Base-by-base conservation (phyloP, 2,797 vertebrate species). In the Aplochiton taeniatus region DNA sequence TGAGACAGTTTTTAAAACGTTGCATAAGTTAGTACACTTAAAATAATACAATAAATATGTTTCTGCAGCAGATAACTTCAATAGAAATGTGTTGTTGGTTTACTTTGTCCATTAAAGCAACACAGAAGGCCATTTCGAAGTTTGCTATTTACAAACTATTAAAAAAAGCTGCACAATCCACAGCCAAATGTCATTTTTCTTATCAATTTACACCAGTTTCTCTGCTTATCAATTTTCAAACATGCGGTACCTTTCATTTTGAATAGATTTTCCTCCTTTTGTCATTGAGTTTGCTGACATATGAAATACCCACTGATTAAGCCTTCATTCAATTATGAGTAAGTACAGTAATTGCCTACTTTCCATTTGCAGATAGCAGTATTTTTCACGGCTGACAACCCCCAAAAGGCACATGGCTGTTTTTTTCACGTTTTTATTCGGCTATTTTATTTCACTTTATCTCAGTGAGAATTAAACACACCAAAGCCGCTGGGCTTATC, bases 331-430 rank as follows among this genome's bases (percentile, higher is more conserved):
- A 70, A 63, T 70, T 54, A 64, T 58, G 57, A 59, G 61, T 60
- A 60, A 63, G 55, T 64, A 44, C 14, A 77, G 70, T 88, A 84
- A 87, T 88, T 87, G 73, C 75, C 43, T 69, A 20, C 73, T 74
- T 76, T 81, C 61, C 65, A 68, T 82, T 85, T 85, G 70, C 61
- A 85, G 82, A 85, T 76, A 73, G 76, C 44, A 65, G 69, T 74
- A 65, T 83, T 83, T 85, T 82, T 79, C 45, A 65, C 74, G 61
- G 75, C 76, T 82, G 83, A 82, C 78, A 81, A 70, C 58, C 87
- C 83, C 79, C 82, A 68, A 63, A 79, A 78, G 87, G 80, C 74
- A 69, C 73, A 68, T 80, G 80, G 88, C 87, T 87, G 87, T 87
- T 85, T 78, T 83, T 31, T 31, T 6, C 31, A 31, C 69, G 71